Evolutionary conservation across 2,888 invertebrate genomes (phyloP).

Genomic region (Lathronympha strigana): DNA sequence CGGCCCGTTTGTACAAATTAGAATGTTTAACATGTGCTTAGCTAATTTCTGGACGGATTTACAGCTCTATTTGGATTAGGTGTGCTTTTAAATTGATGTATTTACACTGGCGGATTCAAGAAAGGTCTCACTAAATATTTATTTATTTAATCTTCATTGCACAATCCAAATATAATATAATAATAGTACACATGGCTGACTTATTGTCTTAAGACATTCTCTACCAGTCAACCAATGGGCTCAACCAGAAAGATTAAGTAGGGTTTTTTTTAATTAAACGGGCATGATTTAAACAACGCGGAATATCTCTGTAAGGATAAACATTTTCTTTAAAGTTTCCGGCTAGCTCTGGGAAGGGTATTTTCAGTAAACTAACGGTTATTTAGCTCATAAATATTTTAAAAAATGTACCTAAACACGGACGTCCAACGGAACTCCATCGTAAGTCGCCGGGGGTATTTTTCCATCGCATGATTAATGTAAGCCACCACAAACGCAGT

Average conservation of each 20-base stretch:
- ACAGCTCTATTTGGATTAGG: constrained; percentile 38
- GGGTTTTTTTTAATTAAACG: not conserved
- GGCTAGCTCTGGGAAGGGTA: not conserved
- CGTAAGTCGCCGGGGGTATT: constrained; percentile 63
- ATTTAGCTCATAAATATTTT: not conserved
- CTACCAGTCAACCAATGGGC: no score
- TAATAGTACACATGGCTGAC: no score
- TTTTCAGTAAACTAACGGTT: not conserved
- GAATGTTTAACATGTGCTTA: constrained; percentile 53
- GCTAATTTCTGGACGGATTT: constrained; percentile 50
- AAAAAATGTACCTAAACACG: constrained; percentile 39
- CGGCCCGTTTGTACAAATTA: constrained; percentile 73
- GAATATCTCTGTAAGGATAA: not conserved
- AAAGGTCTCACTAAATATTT: not conserved
- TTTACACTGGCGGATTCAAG: not conserved
- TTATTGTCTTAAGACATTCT: no score
- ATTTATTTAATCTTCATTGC: no score
- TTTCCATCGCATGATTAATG: constrained; percentile 78
- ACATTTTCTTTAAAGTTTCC: not conserved
- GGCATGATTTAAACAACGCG: not conserved
- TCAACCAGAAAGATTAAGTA: no score
- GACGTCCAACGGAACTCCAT: constrained; percentile 59
- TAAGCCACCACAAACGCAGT: constrained; percentile 70
- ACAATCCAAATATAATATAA: no score
- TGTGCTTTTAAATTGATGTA: not conserved